Percentiles rank a stretch among this genome's conserved stretches.
Evolutionary conservation across 1,140 invertebrate species (phyloP).

Genomic region (Aphaenogaster ashmeadi): DNA sequence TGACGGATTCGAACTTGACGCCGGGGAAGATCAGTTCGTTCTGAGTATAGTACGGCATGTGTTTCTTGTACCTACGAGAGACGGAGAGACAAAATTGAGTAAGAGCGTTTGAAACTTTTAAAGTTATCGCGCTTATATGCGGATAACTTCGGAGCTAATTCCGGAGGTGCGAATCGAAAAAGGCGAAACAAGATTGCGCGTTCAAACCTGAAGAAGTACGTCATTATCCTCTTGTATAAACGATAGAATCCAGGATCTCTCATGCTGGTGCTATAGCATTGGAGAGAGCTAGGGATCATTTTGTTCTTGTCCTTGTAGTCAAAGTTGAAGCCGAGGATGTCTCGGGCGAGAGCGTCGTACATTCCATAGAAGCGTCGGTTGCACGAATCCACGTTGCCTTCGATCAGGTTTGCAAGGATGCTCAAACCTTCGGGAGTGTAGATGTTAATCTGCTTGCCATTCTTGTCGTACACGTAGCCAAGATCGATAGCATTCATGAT

Average conservation of each 20-base stretch:
- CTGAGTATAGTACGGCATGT: conserved; percentile 80
- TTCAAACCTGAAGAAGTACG: conserved; percentile 85
- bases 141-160: not conserved
- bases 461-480: conserved; percentile 87
- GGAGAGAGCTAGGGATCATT: conserved; percentile 82
- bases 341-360: conserved; percentile 81
- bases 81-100: not conserved
- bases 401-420: conserved; percentile 90
- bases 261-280: conserved; percentile 83
- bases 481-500: conserved; percentile 89
- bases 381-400: conserved; percentile 90
- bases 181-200: not conserved
- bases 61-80: conserved; percentile 81
- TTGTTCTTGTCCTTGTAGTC: conserved; percentile 81
- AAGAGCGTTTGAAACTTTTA: not conserved
- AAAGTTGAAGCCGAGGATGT: conserved; percentile 83
- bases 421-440: conserved; percentile 86
- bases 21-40: conserved; percentile 88
- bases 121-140: not conserved
- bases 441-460: conserved; percentile 81
- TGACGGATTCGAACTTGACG: conserved; percentile 89
- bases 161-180: not conserved
- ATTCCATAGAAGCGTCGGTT: conserved; percentile 89
- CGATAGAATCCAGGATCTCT: conserved; percentile 87
- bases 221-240: conserved; percentile 85